These are phyloP conservation scores for Scortum barcoo DNA, from an alignment of 2,113 vertebrate genomes.

Conservation along the genomic window DNA sequence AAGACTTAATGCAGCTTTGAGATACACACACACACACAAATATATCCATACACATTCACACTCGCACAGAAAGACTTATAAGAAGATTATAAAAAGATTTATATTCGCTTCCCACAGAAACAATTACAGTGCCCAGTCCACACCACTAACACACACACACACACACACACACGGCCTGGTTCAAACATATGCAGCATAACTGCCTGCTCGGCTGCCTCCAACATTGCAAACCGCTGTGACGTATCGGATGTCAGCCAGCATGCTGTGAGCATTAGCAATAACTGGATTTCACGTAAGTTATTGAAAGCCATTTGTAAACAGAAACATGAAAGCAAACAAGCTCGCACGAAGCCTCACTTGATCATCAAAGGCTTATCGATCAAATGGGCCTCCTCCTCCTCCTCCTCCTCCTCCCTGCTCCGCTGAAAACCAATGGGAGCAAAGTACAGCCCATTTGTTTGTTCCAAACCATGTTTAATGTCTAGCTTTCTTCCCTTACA, in stretches of 20 bases:
- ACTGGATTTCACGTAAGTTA: slow-evolving; percentile 76
- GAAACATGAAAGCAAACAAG: slow-evolving; percentile 82
- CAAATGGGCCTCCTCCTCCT: slow-evolving; percentile 65
- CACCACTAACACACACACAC: slow-evolving; percentile 13
- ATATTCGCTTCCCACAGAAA: slow-evolving; percentile 6
- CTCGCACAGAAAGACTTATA: slow-evolving; percentile 13
- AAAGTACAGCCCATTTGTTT: slow-evolving; percentile 57
- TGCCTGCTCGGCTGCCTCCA: slow-evolving; percentile 49
- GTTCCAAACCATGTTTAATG: slow-evolving; percentile 46
- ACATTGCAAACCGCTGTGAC: slow-evolving; percentile 55
- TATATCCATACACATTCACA: background rate
- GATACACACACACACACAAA: slow-evolving; percentile 8
- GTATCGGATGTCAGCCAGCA: slow-evolving; percentile 72
- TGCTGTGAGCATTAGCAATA: slow-evolving; percentile 76
- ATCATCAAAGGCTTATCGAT: slow-evolving; percentile 85
- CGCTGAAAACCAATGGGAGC: slow-evolving; percentile 51
- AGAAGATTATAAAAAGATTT: too few relatives aligned
- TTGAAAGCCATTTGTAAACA: slow-evolving; percentile 84
- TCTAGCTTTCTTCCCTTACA: slow-evolving; percentile 32
- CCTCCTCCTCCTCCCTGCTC: slow-evolving; percentile 29
- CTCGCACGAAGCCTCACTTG: slow-evolving; percentile 75
- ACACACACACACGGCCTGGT: slow-evolving; percentile 10
- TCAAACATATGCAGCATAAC: slow-evolving; percentile 43
- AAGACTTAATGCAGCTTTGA: background rate
- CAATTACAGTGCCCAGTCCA: slow-evolving; percentile 19